Conservation (phyloP, 2,888 invertebrate species). For the Rhopalosiphum nymphaeae region DNA sequence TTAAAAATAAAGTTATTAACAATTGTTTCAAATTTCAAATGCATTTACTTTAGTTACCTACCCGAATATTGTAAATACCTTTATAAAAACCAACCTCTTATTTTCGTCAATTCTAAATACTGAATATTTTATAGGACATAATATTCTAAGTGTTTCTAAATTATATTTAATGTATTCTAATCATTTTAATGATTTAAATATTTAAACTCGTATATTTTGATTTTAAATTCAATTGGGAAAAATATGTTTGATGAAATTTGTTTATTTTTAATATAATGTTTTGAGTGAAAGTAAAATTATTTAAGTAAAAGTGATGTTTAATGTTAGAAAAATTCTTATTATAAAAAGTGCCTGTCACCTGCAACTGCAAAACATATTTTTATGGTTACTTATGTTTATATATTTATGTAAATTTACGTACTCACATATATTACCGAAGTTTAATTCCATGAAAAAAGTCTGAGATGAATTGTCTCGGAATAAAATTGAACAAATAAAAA, state of each 20-base stretch:
- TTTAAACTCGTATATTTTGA: not conserved
- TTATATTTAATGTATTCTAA: not conserved
- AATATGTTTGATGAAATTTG: not conserved
- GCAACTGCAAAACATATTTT: not conserved
- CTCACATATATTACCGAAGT: not conserved
- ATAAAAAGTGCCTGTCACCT: not conserved
- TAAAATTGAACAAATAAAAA: not conserved
- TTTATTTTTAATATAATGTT: not conserved
- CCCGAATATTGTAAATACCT: not conserved
- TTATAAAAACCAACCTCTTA: no score
- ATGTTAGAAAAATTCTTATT: constrained; percentile 6
- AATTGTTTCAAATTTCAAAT: not conserved
- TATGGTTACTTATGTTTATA: constrained; percentile 18
- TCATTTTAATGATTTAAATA: not conserved
- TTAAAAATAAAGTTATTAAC: not conserved
- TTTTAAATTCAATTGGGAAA: not conserved
- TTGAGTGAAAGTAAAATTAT: constrained; percentile 2
- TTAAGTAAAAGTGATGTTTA: not conserved
- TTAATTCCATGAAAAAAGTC: not conserved
- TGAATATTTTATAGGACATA: not conserved
- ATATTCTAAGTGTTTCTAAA: not conserved
- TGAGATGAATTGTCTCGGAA: not conserved
- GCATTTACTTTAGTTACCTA: not conserved
- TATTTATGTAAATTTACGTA: constrained; percentile 10
- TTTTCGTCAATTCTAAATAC: not conserved